Conservation (phyloP, 2,113 vertebrate genomes). For the Halcyon senegalensis region DNA sequence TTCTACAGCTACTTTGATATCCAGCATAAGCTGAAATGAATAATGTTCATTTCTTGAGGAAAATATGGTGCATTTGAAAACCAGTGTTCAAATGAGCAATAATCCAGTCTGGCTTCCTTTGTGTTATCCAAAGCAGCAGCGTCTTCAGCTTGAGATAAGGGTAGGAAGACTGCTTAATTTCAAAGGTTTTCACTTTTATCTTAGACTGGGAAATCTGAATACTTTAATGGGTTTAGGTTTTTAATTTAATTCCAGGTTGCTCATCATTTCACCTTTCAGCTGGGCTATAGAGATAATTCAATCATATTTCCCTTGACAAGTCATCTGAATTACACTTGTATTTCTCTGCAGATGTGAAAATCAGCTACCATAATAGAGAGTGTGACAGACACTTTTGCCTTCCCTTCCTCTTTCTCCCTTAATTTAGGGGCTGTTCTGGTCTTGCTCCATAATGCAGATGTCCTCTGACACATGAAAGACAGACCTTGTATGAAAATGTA, state of each 20-base stretch:
- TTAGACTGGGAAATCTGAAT: constrained; percentile 62
- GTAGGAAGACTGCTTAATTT: constrained; percentile 67
- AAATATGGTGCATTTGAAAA: constrained; percentile 60
- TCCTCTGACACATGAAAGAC: neutral
- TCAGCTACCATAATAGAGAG: neutral
- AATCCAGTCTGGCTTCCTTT: constrained; percentile 63
- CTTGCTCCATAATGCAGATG: neutral
- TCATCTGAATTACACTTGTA: constrained; percentile 32
- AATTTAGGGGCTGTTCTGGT: neutral
- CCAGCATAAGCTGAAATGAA: constrained; percentile 60
- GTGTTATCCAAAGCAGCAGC: constrained; percentile 61
- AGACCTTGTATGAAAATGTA: neutral
- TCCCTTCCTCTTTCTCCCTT: neutral
- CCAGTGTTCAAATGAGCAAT: constrained; percentile 60
- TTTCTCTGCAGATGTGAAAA: constrained; percentile 45
- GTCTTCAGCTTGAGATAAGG: constrained; percentile 60
- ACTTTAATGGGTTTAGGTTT: constrained; percentile 69
- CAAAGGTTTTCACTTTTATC: constrained; percentile 68
- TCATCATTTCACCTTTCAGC: constrained; percentile 73
- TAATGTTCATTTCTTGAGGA: constrained; percentile 45
- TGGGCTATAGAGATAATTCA: constrained; percentile 68
- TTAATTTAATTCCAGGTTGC: constrained; percentile 72
- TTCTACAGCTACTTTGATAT: constrained; percentile 60
- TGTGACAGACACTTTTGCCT: neutral
- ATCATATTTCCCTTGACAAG: constrained; percentile 67